Conservation (phyloP, 2,888 invertebrate genomes). For the Campoletis raptor region DNA sequence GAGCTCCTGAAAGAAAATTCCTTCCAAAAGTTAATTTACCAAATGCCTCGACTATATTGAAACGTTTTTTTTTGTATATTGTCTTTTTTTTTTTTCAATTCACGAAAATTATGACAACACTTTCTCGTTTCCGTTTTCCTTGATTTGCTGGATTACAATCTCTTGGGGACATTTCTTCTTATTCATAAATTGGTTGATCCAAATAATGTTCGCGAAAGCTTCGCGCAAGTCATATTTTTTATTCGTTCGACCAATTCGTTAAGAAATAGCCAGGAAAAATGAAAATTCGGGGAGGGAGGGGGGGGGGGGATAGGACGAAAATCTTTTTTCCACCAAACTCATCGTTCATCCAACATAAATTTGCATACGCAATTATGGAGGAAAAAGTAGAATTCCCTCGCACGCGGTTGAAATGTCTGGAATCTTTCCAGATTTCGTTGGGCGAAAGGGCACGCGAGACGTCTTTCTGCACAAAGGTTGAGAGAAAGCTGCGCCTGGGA, state of each 20-base stretch:
- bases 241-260: slow-evolving; percentile 24
- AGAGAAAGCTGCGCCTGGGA: slow-evolving; percentile 28
- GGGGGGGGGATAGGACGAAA: slow-evolving; percentile 57
- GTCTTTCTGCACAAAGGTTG: slow-evolving; percentile 12
- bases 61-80: neutral
- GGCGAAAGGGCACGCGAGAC: slow-evolving; percentile 39
- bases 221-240: neutral
- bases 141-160: slow-evolving; percentile 13
- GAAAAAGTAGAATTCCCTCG: slow-evolving; percentile 39
- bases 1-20: slow-evolving; percentile 32
- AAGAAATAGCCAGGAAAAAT: slow-evolving; percentile 18
- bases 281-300: slow-evolving; percentile 51
- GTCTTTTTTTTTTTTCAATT: neutral
- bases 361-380: slow-evolving; percentile 68
- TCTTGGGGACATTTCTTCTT: neutral
- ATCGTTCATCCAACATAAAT: slow-evolving; percentile 69
- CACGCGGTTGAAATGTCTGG: slow-evolving; percentile 65
- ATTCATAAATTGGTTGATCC: slow-evolving; percentile 5
- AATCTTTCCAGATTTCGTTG: slow-evolving; percentile 68
- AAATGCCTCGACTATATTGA: neutral
- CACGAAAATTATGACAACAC: neutral
- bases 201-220: neutral
- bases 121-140: neutral
- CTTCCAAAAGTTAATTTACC: slow-evolving; percentile 35
- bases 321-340: slow-evolving; percentile 64